These are phyloP conservation scores for Calameuta filiformis DNA, from an alignment of 2,888 invertebrate species.

Conservation along the genomic window DNA sequence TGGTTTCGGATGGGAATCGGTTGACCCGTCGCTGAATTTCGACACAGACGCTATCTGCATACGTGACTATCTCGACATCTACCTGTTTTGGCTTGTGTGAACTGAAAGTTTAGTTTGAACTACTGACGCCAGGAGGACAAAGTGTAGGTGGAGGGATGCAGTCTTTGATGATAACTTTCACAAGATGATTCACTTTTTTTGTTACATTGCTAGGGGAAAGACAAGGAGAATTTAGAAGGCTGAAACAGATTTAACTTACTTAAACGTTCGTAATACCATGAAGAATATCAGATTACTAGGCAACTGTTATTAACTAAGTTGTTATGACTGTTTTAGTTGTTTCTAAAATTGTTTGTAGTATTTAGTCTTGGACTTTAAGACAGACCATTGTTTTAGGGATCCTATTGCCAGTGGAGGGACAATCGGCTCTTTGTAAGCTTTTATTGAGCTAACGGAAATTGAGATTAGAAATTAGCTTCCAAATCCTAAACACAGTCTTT, in stretches of 20 bases:
- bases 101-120: background rate
- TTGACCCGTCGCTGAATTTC: slow-evolving; percentile 33
- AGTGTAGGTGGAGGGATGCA: background rate
- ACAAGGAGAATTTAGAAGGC: background rate
- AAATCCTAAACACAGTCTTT: background rate
- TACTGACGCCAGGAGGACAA: background rate
- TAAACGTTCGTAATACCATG: background rate
- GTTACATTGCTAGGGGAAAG: background rate
- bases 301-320: background rate
- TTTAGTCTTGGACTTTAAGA: background rate
- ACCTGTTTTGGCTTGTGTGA: background rate
- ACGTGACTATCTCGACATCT: background rate
- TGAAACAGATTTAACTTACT: background rate
- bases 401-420: background rate
- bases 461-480: background rate
- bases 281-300: background rate
- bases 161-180: background rate
- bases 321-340: background rate
- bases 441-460: background rate
- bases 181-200: background rate
- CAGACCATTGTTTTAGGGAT: background rate
- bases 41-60: slow-evolving; percentile 30
- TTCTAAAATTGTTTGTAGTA: background rate
- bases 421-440: background rate
- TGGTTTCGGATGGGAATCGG: slow-evolving; percentile 22